Percentiles rank a stretch among this genome's conserved stretches.
phyloP scores from a whole-genome alignment of 1,140 invertebrate genomes.

The Zeugodacus cucurbitae region DNA sequence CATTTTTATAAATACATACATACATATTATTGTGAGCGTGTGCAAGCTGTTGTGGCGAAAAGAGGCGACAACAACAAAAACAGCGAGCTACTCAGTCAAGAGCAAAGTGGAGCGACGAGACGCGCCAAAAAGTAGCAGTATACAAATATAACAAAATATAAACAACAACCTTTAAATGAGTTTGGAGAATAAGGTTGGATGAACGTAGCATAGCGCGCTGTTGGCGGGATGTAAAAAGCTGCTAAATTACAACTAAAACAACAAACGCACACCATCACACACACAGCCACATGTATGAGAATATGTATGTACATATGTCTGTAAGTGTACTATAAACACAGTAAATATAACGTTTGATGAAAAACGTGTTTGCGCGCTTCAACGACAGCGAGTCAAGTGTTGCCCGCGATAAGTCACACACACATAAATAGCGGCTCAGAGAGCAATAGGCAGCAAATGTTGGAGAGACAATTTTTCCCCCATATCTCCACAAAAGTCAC shows the following conservation, averaged over 20 bases:
- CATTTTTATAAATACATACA: neutral
- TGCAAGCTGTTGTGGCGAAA: neutral
- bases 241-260: constrained; percentile 29
- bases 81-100: neutral
- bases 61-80: neutral
- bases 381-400: neutral
- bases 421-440: neutral
- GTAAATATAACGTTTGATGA: neutral
- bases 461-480: neutral
- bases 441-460: neutral
- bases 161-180: neutral
- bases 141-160: neutral
- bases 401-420: neutral
- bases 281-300: neutral
- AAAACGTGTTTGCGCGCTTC: constrained; percentile 15
- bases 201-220: neutral
- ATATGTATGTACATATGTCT: neutral
- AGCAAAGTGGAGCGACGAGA: neutral
- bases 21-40: neutral
- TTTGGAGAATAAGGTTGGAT: neutral
- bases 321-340: neutral
- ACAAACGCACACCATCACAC: neutral
- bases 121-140: neutral
- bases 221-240: neutral
- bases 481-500: neutral